Conservation (phyloP, 2,888 invertebrate genomes). For the Zaprionus obscuricornis region DNA sequence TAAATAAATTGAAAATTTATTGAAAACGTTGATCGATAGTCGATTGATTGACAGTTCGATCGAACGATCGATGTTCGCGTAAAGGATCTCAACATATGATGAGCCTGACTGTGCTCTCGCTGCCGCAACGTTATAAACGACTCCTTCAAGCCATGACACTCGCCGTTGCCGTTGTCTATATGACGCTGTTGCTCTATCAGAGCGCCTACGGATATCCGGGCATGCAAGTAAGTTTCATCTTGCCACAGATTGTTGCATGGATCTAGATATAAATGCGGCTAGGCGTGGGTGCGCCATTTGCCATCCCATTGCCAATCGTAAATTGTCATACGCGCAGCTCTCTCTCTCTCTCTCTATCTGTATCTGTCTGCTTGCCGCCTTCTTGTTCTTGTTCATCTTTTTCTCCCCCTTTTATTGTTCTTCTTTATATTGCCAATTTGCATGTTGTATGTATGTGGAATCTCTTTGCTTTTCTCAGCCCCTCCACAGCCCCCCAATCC, state of each 20-base stretch:
- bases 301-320: constrained; percentile 15
- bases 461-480: too few species aligned
- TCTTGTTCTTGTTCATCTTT: too few species aligned
- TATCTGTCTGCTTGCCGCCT: background rate
- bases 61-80: constrained; percentile 60
- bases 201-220: constrained; percentile 83
- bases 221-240: constrained; percentile 76
- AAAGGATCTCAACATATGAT: constrained; percentile 77
- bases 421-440: constrained; percentile 53
- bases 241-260: background rate
- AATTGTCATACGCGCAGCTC: constrained; percentile 57
- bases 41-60: constrained; percentile 28
- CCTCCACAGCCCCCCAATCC: background rate
- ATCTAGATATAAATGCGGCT: too few species aligned
- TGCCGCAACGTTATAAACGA: constrained; percentile 84
- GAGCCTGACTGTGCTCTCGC: constrained; percentile 83
- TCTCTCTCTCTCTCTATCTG: too few species aligned
- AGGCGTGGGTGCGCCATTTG: constrained; percentile 37
- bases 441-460: constrained; percentile 52
- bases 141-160: constrained; percentile 84
- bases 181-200: constrained; percentile 83
- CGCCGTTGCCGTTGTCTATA: constrained; percentile 83
- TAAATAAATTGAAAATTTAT: background rate
- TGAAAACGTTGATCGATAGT: constrained; percentile 2
- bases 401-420: background rate